Percentiles rank a stretch among this genome's conserved stretches.
Conservation (phyloP, 2,797 vertebrate genomes). For the Chloroceryle inda region DNA sequence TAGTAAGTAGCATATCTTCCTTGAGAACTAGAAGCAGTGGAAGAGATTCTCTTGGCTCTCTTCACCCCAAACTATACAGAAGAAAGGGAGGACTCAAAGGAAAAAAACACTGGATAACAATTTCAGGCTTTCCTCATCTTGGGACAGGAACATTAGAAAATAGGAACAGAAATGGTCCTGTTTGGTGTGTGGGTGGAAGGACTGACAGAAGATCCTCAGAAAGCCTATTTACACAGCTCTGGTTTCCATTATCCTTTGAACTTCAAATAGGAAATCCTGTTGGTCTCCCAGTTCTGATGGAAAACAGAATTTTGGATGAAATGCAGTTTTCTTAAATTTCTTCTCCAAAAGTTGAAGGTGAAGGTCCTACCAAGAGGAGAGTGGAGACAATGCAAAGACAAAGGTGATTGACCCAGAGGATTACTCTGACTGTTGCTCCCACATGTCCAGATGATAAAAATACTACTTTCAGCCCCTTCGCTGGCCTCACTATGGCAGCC, state of each 20-base stretch:
- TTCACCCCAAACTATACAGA: neutral
- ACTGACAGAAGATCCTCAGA: neutral
- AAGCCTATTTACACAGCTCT: neutral
- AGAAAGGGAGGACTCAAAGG: neutral
- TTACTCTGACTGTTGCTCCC: neutral
- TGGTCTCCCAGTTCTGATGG: neutral
- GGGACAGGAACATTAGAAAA: neutral
- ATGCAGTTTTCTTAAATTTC: neutral
- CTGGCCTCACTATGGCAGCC: neutral
- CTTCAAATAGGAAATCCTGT: conserved; percentile 4
- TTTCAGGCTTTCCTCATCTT: neutral
- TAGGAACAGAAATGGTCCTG: neutral
- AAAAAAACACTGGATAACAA: neutral
- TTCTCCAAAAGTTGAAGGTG: neutral
- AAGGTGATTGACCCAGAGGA: neutral
- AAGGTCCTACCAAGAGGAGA: neutral
- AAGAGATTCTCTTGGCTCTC: neutral
- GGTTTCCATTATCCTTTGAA: conserved; percentile 39
- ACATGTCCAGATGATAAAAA: neutral
- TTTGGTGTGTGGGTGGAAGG: neutral
- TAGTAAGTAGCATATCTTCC: neutral
- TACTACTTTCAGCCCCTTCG: neutral
- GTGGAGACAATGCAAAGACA: neutral
- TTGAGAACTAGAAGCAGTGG: neutral
- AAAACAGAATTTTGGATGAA: neutral